Evolutionary conservation across 2,888 invertebrate genomes (phyloP).

Genomic region (Idaea straminata): DNA sequence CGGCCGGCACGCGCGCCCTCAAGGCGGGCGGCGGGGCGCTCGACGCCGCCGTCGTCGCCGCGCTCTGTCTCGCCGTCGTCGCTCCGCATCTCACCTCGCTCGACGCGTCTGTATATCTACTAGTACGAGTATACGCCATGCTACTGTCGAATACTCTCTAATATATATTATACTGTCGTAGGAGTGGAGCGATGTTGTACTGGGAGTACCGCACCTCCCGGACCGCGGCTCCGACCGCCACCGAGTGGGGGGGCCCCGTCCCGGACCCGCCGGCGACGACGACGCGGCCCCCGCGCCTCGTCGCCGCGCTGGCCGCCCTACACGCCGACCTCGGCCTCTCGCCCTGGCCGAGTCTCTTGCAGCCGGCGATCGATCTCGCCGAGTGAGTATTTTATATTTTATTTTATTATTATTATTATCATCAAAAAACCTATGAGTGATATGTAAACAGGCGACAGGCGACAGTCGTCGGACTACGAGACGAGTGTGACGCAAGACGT

Average conservation of each 20-base stretch:
- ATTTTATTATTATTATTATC: no score
- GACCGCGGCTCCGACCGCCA: constrained; percentile 22
- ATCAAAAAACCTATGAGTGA: no score
- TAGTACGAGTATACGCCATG: no score
- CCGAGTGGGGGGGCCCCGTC: constrained; percentile 8
- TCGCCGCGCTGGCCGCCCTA: constrained; percentile 56
- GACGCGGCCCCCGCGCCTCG: constrained; percentile 50
- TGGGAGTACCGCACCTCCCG: constrained; percentile 83
- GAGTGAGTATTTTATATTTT: constrained; percentile 32
- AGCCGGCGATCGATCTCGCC: constrained; percentile 56
- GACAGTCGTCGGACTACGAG: no score
- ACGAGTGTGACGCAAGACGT: no score
- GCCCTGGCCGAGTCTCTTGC: constrained; percentile 55
- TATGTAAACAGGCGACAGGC: no score
- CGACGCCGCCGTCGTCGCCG: constrained; percentile 87
- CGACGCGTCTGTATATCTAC: constrained; percentile 83
- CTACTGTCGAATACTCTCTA: no score
- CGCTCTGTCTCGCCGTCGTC: constrained; percentile 87
- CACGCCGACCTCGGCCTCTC: constrained; percentile 52
- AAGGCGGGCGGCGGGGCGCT: constrained; percentile 88
- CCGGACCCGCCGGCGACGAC: constrained; percentile 13
- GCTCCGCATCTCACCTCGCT: constrained; percentile 87
- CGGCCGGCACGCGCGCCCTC: constrained; percentile 84
- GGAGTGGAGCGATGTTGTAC: constrained; percentile 86
- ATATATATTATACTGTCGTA: constrained; percentile 44